Percentiles rank a stretch among this genome's conserved stretches.
phyloP scores from a whole-genome alignment of 2,797 vertebrate genomes.

The Sebastes baramenuke region DNA sequence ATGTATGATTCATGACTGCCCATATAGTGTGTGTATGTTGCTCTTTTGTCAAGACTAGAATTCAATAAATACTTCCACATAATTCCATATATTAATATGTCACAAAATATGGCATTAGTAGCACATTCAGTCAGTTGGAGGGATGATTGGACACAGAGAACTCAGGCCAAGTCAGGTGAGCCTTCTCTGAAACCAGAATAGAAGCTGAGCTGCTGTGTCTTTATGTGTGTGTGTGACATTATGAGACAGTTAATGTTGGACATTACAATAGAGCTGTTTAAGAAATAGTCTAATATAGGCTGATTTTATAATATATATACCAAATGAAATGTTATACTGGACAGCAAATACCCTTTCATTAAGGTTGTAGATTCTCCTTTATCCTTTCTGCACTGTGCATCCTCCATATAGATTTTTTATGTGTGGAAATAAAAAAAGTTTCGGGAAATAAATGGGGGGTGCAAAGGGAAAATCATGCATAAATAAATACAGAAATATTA shows the following conservation, averaged over 20 bases:
- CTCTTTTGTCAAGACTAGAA: background rate
- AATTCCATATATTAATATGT: background rate
- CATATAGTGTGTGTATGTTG: background rate
- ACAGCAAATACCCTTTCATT: background rate
- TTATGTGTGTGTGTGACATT: background rate
- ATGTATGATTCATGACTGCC: background rate
- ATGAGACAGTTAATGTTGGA: background rate
- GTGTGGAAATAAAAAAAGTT: background rate
- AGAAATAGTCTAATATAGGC: background rate
- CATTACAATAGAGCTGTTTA: background rate
- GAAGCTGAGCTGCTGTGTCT: background rate
- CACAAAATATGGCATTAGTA: background rate
- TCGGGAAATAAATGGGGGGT: too few relatives aligned
- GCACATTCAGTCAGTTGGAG: background rate
- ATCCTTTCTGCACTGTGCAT: background rate
- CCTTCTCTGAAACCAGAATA: constrained; percentile 6
- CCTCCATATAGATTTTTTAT: background rate
- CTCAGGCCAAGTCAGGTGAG: background rate
- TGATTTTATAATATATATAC: background rate
- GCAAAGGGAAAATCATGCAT: rapidly evolving
- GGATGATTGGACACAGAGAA: background rate
- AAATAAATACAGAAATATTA: too few relatives aligned
- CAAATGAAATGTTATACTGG: too few relatives aligned
- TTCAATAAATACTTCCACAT: background rate
- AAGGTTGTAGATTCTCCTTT: background rate